phyloP scores from a whole-genome alignment of 2,888 invertebrate species.

The Gari tellinella region DNA sequence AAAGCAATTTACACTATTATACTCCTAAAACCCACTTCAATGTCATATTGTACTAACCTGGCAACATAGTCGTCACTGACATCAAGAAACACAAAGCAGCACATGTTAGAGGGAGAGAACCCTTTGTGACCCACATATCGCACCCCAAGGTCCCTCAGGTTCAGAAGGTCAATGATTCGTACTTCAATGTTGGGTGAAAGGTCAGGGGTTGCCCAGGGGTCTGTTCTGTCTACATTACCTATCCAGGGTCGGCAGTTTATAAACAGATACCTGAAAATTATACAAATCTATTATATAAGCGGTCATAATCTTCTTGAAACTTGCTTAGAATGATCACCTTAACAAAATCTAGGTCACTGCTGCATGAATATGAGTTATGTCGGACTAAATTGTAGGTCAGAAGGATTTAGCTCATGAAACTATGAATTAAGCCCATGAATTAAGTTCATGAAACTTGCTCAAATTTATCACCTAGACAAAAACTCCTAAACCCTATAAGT shows the following conservation, averaged over 20 bases:
- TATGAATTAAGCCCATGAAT: no score
- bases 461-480: no score
- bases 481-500: no score
- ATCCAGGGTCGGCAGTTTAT: constrained; percentile 89
- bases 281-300: background rate
- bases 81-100: constrained; percentile 93
- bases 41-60: constrained; percentile 88
- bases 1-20: no score
- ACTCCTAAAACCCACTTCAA: no score
- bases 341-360: background rate
- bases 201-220: constrained; percentile 92
- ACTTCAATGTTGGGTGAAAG: constrained; percentile 95
- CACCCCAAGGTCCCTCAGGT: constrained; percentile 90
- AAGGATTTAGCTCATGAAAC: background rate
- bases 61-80: constrained; percentile 92
- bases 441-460: no score
- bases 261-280: constrained; percentile 68
- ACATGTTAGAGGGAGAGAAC: constrained; percentile 92
- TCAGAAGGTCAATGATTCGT: constrained; percentile 92
- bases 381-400: no score
- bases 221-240: constrained; percentile 89
- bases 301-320: no score
- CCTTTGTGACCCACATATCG: constrained; percentile 92
- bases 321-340: no score
- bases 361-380: background rate